Evolutionary conservation across 2,797 vertebrate species (phyloP).

Genomic region (Sebastes kiyomatsui): DNA sequence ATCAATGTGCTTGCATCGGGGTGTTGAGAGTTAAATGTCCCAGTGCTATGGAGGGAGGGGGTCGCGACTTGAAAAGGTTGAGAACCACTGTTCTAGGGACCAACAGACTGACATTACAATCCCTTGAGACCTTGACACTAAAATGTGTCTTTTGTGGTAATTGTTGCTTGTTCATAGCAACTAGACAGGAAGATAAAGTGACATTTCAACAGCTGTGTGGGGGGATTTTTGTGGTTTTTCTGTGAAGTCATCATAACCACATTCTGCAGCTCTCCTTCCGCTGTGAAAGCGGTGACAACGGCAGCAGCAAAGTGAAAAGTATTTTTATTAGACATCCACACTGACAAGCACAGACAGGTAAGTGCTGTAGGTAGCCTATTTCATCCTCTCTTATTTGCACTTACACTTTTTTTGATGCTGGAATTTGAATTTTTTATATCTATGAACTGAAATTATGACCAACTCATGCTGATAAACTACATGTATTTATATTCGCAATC

Average conservation of each 20-base stretch:
- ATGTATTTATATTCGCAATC: background rate
- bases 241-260: background rate
- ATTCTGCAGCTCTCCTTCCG: background rate
- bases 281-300: background rate
- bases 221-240: background rate
- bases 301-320: background rate
- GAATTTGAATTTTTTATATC: background rate
- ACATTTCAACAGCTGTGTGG: background rate
- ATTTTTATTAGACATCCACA: background rate
- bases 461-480: background rate
- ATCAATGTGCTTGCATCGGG: too few relatives aligned
- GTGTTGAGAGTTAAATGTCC: too few relatives aligned
- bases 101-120: background rate
- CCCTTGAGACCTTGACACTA: background rate
- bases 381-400: background rate
- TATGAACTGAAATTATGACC: background rate
- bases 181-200: background rate
- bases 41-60: too few relatives aligned
- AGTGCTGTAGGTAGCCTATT: background rate
- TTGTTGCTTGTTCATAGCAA: background rate
- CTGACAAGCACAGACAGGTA: background rate
- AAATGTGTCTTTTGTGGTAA: background rate
- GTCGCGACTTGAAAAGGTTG: background rate
- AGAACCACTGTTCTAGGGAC: background rate
- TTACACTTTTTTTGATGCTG: background rate